Base-by-base conservation (phyloP, 2,113 vertebrate species). In the Clarias magur region DNA sequence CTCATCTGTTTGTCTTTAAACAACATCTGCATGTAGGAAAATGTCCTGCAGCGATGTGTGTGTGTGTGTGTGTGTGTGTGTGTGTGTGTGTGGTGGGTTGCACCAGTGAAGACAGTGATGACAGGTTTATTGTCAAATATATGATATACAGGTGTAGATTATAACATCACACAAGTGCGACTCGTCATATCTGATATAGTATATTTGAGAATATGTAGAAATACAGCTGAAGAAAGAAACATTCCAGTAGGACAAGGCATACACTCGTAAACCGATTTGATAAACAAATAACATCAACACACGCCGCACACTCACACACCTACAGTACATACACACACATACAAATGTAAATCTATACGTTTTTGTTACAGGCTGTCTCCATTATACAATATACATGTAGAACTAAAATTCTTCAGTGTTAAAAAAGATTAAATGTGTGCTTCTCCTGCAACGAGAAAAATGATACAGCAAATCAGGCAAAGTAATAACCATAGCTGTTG, bases 1-100 rank as follows among this genome's bases (percentile, higher is more conserved):
- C 56, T 79, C 54, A 12, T 73, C 15, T 25, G 70, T 70, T 75
- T 78, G 4, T 63, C 34, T 76, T 84, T 38, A 62, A 68, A 42
- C 13, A 82, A 60, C 48, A 57, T 76, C 48, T 70, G 72, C 23
- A 54, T 34, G 38, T 84, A 68, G 82, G 48, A 54, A 83, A 67
- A 82, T 85, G 21, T 62, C 21, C 73, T 57, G 53, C 25, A 17
- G 3, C 12, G 6, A 4, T n/a, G n/a, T n/a, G 57, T 38, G 56
- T 80, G 76, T 34, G 30, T 34, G 30, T 38, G 34, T 38, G 34
- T 38, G 34, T 38, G 34, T 38, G 34, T 38, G 34, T 38, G 34
- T 38, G 34, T 38, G 34, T 38, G 34, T 38, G 34, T 38, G 34
- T 38, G 34, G 34, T 38, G 30, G 6, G n/a, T 16, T n/a, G 65